phyloP scores from a whole-genome alignment of 2,888 invertebrate species.

The Sabatieria punctata region DNA sequence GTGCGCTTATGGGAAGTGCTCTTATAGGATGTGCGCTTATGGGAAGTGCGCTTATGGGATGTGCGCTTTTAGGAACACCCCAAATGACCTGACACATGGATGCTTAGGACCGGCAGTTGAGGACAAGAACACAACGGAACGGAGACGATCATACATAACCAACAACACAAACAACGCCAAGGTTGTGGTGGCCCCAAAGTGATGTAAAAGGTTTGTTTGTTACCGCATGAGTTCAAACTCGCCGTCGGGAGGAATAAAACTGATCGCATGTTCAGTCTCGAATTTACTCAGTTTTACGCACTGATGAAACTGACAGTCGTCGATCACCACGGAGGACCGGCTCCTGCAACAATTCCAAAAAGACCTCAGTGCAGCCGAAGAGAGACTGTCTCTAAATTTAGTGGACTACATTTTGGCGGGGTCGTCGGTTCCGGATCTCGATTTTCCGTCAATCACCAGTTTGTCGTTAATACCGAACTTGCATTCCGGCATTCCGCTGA shows the following conservation, averaged over 20 bases:
- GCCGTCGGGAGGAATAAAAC: slow-evolving; percentile 98
- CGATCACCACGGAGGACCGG: slow-evolving; percentile 96
- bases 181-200: too few relatives aligned
- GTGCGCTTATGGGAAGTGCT: too few relatives aligned
- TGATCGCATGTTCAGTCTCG: slow-evolving; percentile 98
- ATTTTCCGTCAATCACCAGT: slow-evolving; percentile 77
- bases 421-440: slow-evolving; percentile 46
- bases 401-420: slow-evolving; percentile 45
- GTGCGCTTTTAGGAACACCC: too few relatives aligned
- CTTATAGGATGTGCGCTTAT: too few relatives aligned
- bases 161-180: too few relatives aligned
- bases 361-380: not conserved
- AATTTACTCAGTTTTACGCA: slow-evolving; percentile 99
- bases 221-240: slow-evolving; percentile 98
- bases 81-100: too few relatives aligned
- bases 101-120: too few relatives aligned
- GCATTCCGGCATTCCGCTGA: slow-evolving; percentile 99
- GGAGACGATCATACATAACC: too few relatives aligned
- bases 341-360: slow-evolving; percentile 30
- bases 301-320: slow-evolving; percentile 99
- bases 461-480: slow-evolving; percentile 99
- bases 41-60: too few relatives aligned
- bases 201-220: too few relatives aligned
- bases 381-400: slow-evolving; percentile 1
- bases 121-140: too few relatives aligned